Evolutionary conservation across 2,113 vertebrate genomes (phyloP).

Genomic region (Hyaena hyaena): DNA sequence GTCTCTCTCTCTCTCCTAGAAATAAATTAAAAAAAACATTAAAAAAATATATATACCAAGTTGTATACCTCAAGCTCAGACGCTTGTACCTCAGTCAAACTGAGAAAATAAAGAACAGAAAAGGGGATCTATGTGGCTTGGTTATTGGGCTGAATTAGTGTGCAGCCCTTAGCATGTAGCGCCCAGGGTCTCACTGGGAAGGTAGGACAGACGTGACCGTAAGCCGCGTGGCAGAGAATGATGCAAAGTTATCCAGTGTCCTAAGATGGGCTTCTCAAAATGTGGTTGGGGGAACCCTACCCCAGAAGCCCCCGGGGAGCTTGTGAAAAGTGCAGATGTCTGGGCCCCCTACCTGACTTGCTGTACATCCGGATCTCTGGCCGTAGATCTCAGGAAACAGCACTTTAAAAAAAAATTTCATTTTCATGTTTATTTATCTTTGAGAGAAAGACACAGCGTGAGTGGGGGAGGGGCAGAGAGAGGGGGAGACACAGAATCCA

Average conservation of each 20-base stretch:
- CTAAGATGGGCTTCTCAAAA: neutral
- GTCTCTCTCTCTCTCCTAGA: no score
- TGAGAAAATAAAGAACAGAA: neutral
- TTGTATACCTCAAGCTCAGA: neutral
- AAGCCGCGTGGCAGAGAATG: neutral
- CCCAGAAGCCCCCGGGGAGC: neutral
- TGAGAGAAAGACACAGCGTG: no score
- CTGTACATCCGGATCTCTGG: constrained; percentile 1
- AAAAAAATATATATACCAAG: no score
- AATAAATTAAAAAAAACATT: no score
- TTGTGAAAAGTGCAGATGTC: neutral
- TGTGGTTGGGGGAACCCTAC: neutral
- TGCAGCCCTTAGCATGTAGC: neutral
- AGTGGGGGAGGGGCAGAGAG: no score
- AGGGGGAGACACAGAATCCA: no score
- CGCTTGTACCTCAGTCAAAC: neutral
- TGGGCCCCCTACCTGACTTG: neutral
- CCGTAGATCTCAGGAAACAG: neutral
- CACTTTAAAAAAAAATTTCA: neutral
- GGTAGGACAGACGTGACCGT: neutral
- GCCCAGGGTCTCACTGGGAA: neutral
- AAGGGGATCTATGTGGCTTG: neutral
- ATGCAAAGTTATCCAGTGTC: neutral
- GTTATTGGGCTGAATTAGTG: neutral
- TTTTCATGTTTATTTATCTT: no score